Conservation (phyloP, 2,888 invertebrate genomes). For the Ormyrus thymus region DNA sequence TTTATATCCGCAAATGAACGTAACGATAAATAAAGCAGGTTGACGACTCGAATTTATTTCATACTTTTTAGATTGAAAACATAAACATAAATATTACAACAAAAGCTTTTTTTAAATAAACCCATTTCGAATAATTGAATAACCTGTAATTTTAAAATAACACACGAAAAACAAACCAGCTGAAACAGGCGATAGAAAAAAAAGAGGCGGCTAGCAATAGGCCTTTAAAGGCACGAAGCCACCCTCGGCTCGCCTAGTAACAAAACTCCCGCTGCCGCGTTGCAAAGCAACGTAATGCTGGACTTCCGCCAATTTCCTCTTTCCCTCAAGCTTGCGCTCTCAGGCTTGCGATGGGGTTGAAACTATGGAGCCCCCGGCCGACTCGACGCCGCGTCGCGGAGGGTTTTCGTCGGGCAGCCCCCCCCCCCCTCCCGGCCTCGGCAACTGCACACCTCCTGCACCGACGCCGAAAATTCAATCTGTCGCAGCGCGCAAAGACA, state of each 20-base stretch:
- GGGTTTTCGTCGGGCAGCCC: conserved; percentile 19
- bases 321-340: conserved; percentile 5
- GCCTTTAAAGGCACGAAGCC: conserved; percentile 29
- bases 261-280: conserved; percentile 36
- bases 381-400: conserved; percentile 21
- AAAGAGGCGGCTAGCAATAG: conserved; percentile 34
- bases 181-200: not conserved
- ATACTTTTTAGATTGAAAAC: too few species aligned
- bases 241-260: conserved; percentile 44
- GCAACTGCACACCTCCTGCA: not conserved
- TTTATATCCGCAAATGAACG: conserved; percentile 42
- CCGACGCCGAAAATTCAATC: conserved; percentile 52
- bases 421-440: not conserved
- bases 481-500: not conserved
- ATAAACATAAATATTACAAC: too few species aligned
- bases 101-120: not conserved
- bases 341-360: not conserved
- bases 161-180: not conserved
- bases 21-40: conserved; percentile 47
- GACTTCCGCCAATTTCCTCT: conserved; percentile 63
- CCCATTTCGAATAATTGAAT: not conserved
- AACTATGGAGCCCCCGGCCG: conserved; percentile 5
- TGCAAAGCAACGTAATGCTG: conserved; percentile 59
- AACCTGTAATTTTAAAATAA: too few species aligned
- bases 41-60: not conserved